A percentile compares a stretch with the other conserved stretches of the same genome.
phyloP scores from a whole-genome alignment of 1,140 invertebrate genomes.

The Pomacea maculata region DNA sequence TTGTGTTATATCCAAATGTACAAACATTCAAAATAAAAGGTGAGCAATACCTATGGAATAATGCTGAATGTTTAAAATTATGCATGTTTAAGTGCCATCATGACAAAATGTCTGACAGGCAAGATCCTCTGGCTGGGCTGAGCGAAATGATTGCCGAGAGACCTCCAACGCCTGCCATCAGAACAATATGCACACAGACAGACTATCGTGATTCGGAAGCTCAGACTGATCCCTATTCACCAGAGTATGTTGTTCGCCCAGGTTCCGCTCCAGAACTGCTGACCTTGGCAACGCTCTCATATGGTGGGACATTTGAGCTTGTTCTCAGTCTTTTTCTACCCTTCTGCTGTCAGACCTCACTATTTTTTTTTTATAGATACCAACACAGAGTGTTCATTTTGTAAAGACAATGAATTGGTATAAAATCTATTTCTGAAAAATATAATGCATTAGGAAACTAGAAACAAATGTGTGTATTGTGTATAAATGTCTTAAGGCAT shows the following conservation, averaged over 20 bases:
- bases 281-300: conserved; percentile 72
- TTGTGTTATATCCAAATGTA: too few relatives aligned
- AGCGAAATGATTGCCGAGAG: conserved; percentile 45
- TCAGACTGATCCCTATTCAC: conserved; percentile 81
- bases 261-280: conserved; percentile 72
- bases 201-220: conserved; percentile 79
- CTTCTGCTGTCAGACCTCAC: neutral
- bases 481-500: too few relatives aligned
- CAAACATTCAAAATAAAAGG: too few relatives aligned
- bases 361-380: neutral
- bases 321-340: neutral
- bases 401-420: too few relatives aligned
- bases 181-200: conserved; percentile 73
- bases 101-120: conserved; percentile 37
- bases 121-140: conserved; percentile 54
- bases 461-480: too few relatives aligned
- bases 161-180: conserved; percentile 50
- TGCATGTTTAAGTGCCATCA: too few relatives aligned
- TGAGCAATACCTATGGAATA: too few relatives aligned
- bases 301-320: conserved; percentile 62
- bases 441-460: too few relatives aligned
- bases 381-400: neutral
- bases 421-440: too few relatives aligned
- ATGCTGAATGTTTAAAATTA: too few relatives aligned
- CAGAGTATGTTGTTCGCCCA: conserved; percentile 70